Evolutionary conservation across 1,140 invertebrate species (phyloP).

Genomic region (Magallana angulata): DNA sequence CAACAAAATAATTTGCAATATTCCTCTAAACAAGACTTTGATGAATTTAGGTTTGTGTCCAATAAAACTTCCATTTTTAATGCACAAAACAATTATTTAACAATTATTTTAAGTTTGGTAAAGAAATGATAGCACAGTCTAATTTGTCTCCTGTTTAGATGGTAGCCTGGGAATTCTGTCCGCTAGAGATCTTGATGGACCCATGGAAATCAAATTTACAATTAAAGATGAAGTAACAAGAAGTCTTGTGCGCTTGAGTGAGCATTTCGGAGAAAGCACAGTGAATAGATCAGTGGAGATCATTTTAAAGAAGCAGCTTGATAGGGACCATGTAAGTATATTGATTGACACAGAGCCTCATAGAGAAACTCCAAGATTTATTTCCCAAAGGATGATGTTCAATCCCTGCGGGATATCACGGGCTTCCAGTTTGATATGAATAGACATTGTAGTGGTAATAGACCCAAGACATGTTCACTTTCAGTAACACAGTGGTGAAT

Average conservation of each 20-base stretch:
- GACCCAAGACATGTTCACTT: neutral
- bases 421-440: constrained; percentile 4
- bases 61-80: too few species aligned
- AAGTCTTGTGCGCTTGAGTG: constrained; percentile 65
- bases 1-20: too few species aligned
- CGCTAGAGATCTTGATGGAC: constrained; percentile 66
- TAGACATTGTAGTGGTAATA: neutral
- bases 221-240: constrained; percentile 52
- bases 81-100: too few species aligned
- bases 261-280: constrained; percentile 49
- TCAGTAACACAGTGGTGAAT: neutral
- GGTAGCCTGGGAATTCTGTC: constrained; percentile 65
- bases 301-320: constrained; percentile 62
- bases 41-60: too few species aligned
- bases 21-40: too few species aligned
- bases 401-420: neutral
- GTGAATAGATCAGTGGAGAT: constrained; percentile 61
- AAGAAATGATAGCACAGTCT: too few species aligned
- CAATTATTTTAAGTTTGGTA: too few species aligned
- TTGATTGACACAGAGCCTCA: constrained; percentile 18
- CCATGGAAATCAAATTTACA: constrained; percentile 60
- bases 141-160: constrained; percentile 50
- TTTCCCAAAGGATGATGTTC: neutral
- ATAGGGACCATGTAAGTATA: constrained; percentile 67
- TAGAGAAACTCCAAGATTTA: neutral